Evolutionary conservation across 2,797 vertebrate genomes (phyloP), one percentile per base, ranked within the genome.

Genomic region (Psittacula echo): DNA sequence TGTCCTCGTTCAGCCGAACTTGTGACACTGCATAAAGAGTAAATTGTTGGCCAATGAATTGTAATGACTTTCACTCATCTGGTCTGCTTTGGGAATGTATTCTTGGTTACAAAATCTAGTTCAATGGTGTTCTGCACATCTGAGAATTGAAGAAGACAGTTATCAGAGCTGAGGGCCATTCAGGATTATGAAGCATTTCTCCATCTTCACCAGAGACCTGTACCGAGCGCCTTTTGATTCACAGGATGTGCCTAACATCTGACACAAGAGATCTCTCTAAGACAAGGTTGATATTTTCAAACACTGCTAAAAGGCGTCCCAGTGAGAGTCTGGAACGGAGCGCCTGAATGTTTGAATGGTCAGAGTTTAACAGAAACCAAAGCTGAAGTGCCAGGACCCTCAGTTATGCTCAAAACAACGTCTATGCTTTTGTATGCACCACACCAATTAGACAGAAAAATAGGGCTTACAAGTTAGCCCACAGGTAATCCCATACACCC

Each of bases 1-100:
- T 96, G 97, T 90, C 97, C 96, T 98, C 96, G 91, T 98, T 98
- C 96, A 98, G 91, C 87, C 64, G 37, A 96, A 94, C 78, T 74
- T 89, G 87, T 89, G 89, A 94, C 75, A 93, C 80, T 45, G 58
- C 65, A 88, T 61, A 95, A 95, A 74, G 93, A 96, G 85, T 42
- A 78, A 51, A 87, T 66, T 70, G 72, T 76, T 88, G 87, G 93
- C 87, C 74, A 85, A 53, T 83, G 94, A 94, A 81, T 71, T 61
- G 90, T 89, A 97, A 95, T 94, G 90, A 95, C 93, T 97, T 96
- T 96, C 82, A 64, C 89, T 74, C 85, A 70, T 76, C 60, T 85
- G 73, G 89, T 61, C 71, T 93, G 94, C 90, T 83, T 74, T 89
- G 76, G 80, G 80, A 95, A 84, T 73, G 68, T 78, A 95, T 96